These are phyloP conservation scores for Pelmatolapia mariae DNA, from an alignment of 2,113 vertebrate genomes.

Conservation along the genomic window DNA sequence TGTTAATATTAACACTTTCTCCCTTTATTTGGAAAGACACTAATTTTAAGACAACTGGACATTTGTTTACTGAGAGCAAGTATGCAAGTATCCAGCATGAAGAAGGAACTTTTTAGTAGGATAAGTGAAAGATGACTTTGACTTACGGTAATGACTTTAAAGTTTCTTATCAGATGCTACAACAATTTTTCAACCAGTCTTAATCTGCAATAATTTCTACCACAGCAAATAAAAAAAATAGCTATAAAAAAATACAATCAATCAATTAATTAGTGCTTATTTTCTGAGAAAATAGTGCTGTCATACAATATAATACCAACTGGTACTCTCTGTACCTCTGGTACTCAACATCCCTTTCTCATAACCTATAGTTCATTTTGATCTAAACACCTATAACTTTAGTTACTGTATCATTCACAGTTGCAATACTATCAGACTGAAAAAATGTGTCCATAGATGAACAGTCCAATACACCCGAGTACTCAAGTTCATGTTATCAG, in stretches of 20 bases:
- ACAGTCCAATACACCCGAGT: neutral
- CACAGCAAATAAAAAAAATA: neutral
- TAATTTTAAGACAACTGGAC: slow-evolving; percentile 65
- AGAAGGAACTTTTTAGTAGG: slow-evolving; percentile 58
- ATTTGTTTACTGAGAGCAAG: slow-evolving; percentile 46
- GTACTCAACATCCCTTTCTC: neutral
- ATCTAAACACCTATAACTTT: neutral
- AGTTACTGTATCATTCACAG: neutral
- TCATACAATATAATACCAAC: neutral
- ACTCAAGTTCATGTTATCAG: neutral
- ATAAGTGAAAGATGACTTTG: slow-evolving; percentile 48
- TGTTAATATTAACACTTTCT: slow-evolving; percentile 77
- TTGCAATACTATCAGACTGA: neutral
- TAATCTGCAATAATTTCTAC: neutral
- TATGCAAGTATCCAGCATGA: slow-evolving; percentile 44
- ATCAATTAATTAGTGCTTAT: neutral
- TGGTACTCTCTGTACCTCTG: neutral
- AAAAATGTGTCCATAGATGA: neutral
- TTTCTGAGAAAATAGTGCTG: neutral
- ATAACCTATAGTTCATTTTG: neutral
- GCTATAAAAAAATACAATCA: neutral
- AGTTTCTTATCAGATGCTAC: neutral
- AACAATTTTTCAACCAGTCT: neutral
- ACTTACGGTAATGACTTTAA: slow-evolving; percentile 32
- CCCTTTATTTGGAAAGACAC: slow-evolving; percentile 60